Evolutionary conservation across 1,140 invertebrate species (phyloP), one percentile per base, ranked within the genome.

Genomic region (Prorops nasuta): DNA sequence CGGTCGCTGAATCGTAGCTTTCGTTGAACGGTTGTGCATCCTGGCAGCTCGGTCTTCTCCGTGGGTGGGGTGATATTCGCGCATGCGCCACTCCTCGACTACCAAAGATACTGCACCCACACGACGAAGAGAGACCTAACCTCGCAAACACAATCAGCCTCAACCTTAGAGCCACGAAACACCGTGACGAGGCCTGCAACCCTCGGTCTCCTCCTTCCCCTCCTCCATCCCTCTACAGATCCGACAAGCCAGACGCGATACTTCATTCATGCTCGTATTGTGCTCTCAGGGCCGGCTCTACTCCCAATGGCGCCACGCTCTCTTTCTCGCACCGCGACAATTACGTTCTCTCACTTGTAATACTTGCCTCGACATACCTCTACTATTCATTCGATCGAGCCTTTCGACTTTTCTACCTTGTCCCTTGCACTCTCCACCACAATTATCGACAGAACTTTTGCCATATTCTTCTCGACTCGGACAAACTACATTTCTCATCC

Each of bases 261-360:
- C 80, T 82, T 82, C 81, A 80, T 80, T 78, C 79, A 81, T 80
- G 79, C 80, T 81, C 80, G 79, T 79, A 75, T 79, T 80, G 79
- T 78, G 75, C 75, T 67, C 58, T 43, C 65, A 74, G 68, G 61
- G 41, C 28, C 61, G 71, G 53, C 41, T 24, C 34, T 37, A 12
- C 15, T 14, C 16, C 14, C 17, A 24, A 19, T 6, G 32, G 43
- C 31, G 44, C 58, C 44, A 40, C 20, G 41, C 40, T 45, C 32
- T 52, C 37, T 36, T 44, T 37, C 14, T 31, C 15, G 19, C 18
- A 28, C 24, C n/a, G n/a, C n/a, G n/a, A n/a, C n/a, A n/a, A n/a
- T n/a, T n/a, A n/a, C n/a, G n/a, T n/a, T n/a, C n/a, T n/a, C n/a
- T n/a, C n/a, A n/a, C n/a, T n/a, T n/a, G n/a, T n/a, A n/a, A n/a